Conservation (phyloP, 2,797 vertebrate species). For the Xerus rutilus region DNA sequence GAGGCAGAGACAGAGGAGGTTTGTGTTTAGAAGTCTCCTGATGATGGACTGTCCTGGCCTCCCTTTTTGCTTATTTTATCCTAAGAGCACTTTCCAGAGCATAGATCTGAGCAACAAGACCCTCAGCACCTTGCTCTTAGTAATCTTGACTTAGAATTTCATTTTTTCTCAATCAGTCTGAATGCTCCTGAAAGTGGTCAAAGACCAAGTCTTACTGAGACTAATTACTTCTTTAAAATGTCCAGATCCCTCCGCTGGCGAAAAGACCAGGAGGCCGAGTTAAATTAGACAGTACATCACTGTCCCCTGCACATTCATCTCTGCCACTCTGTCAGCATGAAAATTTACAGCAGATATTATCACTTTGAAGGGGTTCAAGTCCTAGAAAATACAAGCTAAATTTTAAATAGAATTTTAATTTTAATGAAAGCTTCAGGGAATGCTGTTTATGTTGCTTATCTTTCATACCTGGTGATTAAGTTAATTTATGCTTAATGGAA, state of each 20-base stretch:
- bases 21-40: background rate
- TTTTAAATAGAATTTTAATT: conserved; percentile 91
- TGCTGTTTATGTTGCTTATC: conserved; percentile 88
- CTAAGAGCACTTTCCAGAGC: background rate
- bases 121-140: background rate
- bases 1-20: background rate
- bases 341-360: conserved; percentile 86
- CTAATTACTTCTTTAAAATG: conserved; percentile 85
- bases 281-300: conserved; percentile 85
- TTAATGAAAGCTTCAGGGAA: conserved; percentile 89
- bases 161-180: conserved; percentile 63
- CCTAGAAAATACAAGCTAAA: conserved; percentile 85
- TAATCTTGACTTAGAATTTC: background rate
- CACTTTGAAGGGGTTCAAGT: conserved; percentile 86
- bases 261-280: conserved; percentile 81
- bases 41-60: accelerated
- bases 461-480: conserved; percentile 91
- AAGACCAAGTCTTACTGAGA: conserved; percentile 68
- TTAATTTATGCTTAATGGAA: conserved; percentile 91
- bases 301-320: conserved; percentile 85
- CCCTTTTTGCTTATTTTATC: background rate
- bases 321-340: conserved; percentile 85
- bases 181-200: conserved; percentile 76
- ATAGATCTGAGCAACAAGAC: background rate
- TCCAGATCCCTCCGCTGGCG: conserved; percentile 72